Base-by-base conservation (phyloP, 2,797 vertebrate genomes). In the Chelon auratus region DNA sequence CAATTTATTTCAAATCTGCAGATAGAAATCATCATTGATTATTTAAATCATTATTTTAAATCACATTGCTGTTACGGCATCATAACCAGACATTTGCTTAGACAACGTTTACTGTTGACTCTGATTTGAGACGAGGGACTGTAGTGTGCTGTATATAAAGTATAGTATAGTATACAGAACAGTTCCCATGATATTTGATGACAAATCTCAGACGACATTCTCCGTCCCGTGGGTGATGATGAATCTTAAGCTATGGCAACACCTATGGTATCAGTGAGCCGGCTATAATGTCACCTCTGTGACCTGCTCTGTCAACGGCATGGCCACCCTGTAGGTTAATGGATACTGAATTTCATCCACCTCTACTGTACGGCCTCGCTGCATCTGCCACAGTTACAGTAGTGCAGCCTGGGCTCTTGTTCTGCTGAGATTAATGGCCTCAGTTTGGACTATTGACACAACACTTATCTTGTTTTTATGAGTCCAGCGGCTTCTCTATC, bases 401-500 rank as follows among this genome's bases (percentile, higher is more conserved):
- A 58, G 64, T 50, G 53, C 37, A 69, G 72, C 68, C 63, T 13
- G 45, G 54, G 61, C 80, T 83, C 76, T 85, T 84, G 75, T 83
- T 82, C 77, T 75, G 59, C 72, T 67, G 15, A 87, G 94, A 95
- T 93, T 91, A 93, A 94, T 91, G 88, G 80, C 71, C 61, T 63
- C 79, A 64, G 82, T 59, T 87, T 86, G 85, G 82, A 85, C 84
- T 94, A 94, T 93, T 93, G 94, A 93, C 91, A 94, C 88, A 91
- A 86, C 92, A 91, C 89, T 95, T 94, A 93, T 87, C 89, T 86
- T 88, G 86, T 78, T 82, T 93, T 94, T 94, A 93, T 91, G 90
- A 91, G 83, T 80, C 70, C 71, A 60, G 68, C 48, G 17, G 85
- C 82, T 87, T 87, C 80, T 89, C 80, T 88, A 83, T 89, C 89